Evolutionary conservation across 2,113 vertebrate genomes (phyloP), one percentile per base, ranked within the genome.

Genomic region (Leucopsar rothschildi): DNA sequence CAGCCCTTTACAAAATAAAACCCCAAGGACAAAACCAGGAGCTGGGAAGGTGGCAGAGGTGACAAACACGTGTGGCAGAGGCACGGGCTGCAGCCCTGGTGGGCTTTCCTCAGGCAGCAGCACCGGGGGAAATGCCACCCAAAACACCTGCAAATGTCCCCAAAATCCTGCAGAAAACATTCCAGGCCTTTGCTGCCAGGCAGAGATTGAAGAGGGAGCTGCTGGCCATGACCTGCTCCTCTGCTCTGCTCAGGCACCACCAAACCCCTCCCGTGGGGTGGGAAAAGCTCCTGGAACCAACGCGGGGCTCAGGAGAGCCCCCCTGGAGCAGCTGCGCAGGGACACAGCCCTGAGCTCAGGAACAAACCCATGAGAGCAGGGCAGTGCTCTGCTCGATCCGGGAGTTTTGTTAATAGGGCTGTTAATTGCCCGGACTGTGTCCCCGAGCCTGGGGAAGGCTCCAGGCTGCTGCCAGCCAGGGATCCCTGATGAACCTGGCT

Each of bases 1-100:
- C 37, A 47, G 40, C 15, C 33, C 45, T 60, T 25, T 16, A 20
- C 27, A 4, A 80, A 56, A 47, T 21, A 24, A 42, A 77, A 49
- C 3, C 31, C n/a, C n/a, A 23, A 6, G 13, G 45, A 19, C 2
- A 40, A 83, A 28, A 5, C 53, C 52, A 47, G 57, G 16, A 23
- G 28, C 24, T 22, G 72, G 52, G 42, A 31, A 40, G 66, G 68
- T 20, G 56, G 39, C 55, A 80, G 68, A 25, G 3, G 15, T 27
- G n/a, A 18, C 0, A 0, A 25, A 49, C 23, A 9, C 27, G 5
- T 1, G 5, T 4, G 39, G 63, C 57, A 78, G 59, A 35, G 15
- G 40, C 57, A 35, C 0, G 0, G 52, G 23, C 15, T n/a, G 39
- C 39, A 40, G 76, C 33, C 16, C 28, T 8, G 37, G 81, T 8